A percentile compares a stretch with the other conserved stretches of the same genome.
Conservation (phyloP, 2,113 vertebrate genomes). For the Eretmodus cyanostictus region DNA sequence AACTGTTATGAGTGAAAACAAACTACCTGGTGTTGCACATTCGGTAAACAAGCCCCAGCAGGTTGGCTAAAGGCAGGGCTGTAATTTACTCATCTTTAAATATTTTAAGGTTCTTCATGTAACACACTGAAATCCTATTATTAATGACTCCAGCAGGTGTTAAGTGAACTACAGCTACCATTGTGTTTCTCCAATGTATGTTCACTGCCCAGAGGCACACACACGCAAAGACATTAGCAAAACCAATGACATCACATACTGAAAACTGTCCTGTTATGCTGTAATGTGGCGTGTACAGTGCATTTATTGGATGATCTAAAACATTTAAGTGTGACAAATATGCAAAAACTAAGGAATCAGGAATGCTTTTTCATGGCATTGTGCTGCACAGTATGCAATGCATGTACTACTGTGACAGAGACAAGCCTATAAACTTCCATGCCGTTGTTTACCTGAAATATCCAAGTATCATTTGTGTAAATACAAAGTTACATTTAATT, state of each 20-base stretch:
- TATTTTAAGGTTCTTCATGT: background rate
- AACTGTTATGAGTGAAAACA: background rate
- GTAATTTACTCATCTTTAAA: background rate
- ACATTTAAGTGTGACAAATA: background rate
- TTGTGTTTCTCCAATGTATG: background rate
- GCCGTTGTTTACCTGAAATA: background rate
- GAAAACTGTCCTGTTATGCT: background rate
- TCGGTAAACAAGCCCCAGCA: background rate
- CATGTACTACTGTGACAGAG: background rate
- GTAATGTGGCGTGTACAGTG: background rate
- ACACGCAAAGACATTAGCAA: background rate
- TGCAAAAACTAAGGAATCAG: accelerated
- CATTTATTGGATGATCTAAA: background rate
- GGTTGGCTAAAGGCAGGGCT: background rate
- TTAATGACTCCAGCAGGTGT: background rate
- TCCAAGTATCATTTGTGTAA: background rate
- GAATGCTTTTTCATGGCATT: background rate
- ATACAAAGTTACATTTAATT: background rate
- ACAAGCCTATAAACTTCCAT: background rate
- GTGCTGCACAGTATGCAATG: background rate
- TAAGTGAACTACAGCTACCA: background rate
- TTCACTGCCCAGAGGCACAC: background rate
- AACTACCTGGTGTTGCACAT: background rate
- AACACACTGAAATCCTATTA: background rate
- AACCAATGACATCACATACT: background rate